phyloP scores from a whole-genome alignment of 2,113 vertebrate species.

The Oncorhynchus gorbuscha region DNA sequence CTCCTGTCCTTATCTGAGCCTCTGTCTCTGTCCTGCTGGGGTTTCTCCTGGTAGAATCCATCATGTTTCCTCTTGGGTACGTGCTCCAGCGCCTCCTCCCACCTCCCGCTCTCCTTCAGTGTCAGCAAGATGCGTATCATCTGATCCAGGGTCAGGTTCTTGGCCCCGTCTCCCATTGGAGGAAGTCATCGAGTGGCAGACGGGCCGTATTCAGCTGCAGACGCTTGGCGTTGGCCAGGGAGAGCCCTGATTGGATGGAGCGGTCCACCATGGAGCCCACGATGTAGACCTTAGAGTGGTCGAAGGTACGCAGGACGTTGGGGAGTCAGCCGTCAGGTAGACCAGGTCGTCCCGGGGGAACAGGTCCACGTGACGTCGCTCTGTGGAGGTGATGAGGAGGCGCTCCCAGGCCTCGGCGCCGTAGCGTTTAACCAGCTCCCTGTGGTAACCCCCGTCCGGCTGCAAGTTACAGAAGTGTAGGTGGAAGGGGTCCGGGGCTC shows the following conservation, averaged over 20 bases:
- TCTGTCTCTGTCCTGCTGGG: not conserved
- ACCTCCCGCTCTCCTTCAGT: constrained; percentile 84
- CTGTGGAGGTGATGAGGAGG: constrained; percentile 81
- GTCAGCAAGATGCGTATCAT: constrained; percentile 86
- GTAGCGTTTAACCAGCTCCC: constrained; percentile 80
- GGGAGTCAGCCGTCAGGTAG: constrained; percentile 93
- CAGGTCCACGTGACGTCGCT: constrained; percentile 76
- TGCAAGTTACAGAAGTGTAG: constrained; percentile 89
- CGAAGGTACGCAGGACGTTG: constrained; percentile 83
- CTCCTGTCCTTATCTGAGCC: not conserved
- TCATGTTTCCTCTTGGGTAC: constrained; percentile 71
- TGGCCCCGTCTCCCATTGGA: constrained; percentile 83
- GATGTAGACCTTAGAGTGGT: constrained; percentile 89
- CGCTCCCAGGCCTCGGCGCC: constrained; percentile 74
- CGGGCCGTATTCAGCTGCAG: constrained; percentile 85
- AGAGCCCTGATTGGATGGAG: constrained; percentile 75
- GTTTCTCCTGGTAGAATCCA: constrained; percentile 63
- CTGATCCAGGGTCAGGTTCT: constrained; percentile 95
- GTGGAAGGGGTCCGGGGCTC: constrained; percentile 84
- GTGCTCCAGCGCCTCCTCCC: constrained; percentile 85
- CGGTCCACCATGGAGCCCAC: constrained; percentile 89
- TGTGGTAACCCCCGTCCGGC: constrained; percentile 66
- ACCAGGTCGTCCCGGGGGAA: constrained; percentile 84
- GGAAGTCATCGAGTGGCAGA: constrained; percentile 85
- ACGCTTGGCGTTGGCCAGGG: constrained; percentile 87